A percentile compares a stretch with the other conserved stretches of the same genome.
These are phyloP conservation scores for Hylyphantes graminicola DNA, from an alignment of 1,140 invertebrate species.

Conservation along the genomic window DNA sequence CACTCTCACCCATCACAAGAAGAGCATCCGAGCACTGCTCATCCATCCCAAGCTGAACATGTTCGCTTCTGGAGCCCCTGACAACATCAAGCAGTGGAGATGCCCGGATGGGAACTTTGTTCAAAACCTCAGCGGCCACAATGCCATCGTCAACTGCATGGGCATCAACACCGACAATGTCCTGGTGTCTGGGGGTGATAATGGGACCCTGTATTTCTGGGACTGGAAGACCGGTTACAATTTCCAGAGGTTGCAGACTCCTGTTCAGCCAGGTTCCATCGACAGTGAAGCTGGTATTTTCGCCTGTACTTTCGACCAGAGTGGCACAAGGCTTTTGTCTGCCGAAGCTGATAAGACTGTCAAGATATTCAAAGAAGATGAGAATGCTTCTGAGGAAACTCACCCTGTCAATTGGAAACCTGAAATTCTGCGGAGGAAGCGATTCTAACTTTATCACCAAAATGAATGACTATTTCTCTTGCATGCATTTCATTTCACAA, in stretches of 20 bases:
- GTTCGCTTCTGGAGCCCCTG: slow-evolving; percentile 97
- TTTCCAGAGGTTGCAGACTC: slow-evolving; percentile 92
- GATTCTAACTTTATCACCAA: slow-evolving; percentile 24
- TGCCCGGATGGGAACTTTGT: slow-evolving; percentile 98
- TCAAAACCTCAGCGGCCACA: slow-evolving; percentile 97
- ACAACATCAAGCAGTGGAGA: slow-evolving; percentile 99
- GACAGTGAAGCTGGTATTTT: slow-evolving; percentile 98
- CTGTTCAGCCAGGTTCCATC: slow-evolving; percentile 98
- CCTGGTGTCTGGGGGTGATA: slow-evolving; percentile 97
- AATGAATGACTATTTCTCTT: not conserved
- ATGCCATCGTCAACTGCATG: slow-evolving; percentile 96
- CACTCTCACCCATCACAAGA: slow-evolving; percentile 99
- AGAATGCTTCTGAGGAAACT: slow-evolving; percentile 92
- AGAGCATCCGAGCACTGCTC: slow-evolving; percentile 91
- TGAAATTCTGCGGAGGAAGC: slow-evolving; percentile 85
- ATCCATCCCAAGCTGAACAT: slow-evolving; percentile 94
- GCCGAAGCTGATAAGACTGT: slow-evolving; percentile 99
- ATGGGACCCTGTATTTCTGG: slow-evolving; percentile 98
- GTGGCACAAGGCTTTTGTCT: slow-evolving; percentile 91
- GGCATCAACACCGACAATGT: slow-evolving; percentile 94
- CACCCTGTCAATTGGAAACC: slow-evolving; percentile 98
- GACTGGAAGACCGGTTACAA: slow-evolving; percentile 99
- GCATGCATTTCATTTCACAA: not conserved
- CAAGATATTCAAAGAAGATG: slow-evolving; percentile 99
- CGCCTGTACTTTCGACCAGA: slow-evolving; percentile 93